phyloP scores from a whole-genome alignment of 2,113 vertebrate genomes.

The Electrona antarctica region DNA sequence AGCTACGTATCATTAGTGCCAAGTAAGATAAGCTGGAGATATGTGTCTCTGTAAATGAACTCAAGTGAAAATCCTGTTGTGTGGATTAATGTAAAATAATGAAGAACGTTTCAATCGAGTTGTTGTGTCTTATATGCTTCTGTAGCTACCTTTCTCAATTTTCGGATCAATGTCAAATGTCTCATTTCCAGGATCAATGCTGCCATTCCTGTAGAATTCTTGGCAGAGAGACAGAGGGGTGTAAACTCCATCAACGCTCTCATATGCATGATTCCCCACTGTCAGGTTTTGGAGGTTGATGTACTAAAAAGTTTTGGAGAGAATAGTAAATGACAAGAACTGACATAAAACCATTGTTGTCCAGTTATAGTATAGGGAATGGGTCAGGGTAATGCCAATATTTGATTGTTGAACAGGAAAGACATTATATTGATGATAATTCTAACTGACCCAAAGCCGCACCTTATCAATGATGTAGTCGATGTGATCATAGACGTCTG shows the following conservation, averaged over 20 bases:
- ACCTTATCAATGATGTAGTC: conserved; percentile 85
- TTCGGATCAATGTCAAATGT: conserved; percentile 91
- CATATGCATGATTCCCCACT: conserved; percentile 88
- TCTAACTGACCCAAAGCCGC: not conserved
- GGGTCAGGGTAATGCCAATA: not conserved
- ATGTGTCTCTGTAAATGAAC: not conserved
- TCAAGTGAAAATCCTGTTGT: not conserved
- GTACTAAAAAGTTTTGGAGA: conserved; percentile 78
- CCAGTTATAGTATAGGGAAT: not conserved
- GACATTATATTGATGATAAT: not conserved
- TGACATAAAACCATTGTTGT: not conserved
- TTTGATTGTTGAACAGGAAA: not conserved
- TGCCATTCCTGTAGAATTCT: conserved; percentile 85
- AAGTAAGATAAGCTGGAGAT: too few species aligned
- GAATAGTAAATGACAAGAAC: not conserved
- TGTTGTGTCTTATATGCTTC: not conserved
- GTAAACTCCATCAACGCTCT: conserved; percentile 70
- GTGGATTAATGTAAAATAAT: not conserved
- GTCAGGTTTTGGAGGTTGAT: conserved; percentile 84
- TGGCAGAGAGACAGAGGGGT: conserved; percentile 87
- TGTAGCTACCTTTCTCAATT: conserved; percentile 89
- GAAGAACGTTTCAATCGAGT: not conserved
- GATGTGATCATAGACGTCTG: conserved; percentile 88
- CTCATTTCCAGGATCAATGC: conserved; percentile 85
- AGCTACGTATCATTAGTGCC: too few species aligned